phyloP scores from a whole-genome alignment of 2,113 vertebrate genomes.

The Gobius niger region DNA sequence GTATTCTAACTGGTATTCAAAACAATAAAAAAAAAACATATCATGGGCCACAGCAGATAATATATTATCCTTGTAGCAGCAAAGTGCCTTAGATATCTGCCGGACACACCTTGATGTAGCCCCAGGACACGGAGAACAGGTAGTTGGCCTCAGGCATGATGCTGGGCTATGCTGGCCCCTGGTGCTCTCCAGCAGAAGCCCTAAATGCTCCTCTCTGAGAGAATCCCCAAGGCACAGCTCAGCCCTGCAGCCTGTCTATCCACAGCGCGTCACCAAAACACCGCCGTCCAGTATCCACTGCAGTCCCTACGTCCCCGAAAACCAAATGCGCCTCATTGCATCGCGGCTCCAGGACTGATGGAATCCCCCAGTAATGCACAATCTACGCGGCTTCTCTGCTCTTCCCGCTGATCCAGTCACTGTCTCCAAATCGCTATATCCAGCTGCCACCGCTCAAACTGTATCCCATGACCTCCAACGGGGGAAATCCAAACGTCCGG shows the following conservation, averaged over 20 bases:
- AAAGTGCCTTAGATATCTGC: no score
- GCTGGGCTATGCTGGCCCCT: constrained; percentile 71
- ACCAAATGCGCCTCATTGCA: constrained; percentile 30
- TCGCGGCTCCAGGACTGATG: constrained; percentile 43
- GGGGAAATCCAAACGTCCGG: constrained; percentile 49
- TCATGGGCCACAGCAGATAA: constrained; percentile 6
- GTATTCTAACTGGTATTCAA: constrained; percentile 5
- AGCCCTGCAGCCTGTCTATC: constrained; percentile 39
- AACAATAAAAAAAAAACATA: neutral
- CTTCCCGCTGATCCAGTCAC: constrained; percentile 17
- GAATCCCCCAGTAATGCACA: constrained; percentile 52
- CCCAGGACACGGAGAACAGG: constrained; percentile 95
- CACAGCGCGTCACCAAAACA: constrained; percentile 17
- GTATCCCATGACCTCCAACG: constrained; percentile 24
- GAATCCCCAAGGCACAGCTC: constrained; percentile 64
- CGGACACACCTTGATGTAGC: constrained; percentile 96
- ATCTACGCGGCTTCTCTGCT: constrained; percentile 37
- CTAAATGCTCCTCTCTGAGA: constrained; percentile 76
- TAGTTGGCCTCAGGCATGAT: constrained; percentile 97
- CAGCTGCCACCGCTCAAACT: constrained; percentile 60
- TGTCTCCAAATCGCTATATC: constrained; percentile 28
- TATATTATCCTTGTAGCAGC: constrained; percentile 20
- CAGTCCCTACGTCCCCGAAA: constrained; percentile 41
- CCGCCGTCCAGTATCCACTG: neutral
- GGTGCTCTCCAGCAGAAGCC: constrained; percentile 71